phyloP scores from a whole-genome alignment of 1,140 invertebrate species.

The Drosophila erecta region DNA sequence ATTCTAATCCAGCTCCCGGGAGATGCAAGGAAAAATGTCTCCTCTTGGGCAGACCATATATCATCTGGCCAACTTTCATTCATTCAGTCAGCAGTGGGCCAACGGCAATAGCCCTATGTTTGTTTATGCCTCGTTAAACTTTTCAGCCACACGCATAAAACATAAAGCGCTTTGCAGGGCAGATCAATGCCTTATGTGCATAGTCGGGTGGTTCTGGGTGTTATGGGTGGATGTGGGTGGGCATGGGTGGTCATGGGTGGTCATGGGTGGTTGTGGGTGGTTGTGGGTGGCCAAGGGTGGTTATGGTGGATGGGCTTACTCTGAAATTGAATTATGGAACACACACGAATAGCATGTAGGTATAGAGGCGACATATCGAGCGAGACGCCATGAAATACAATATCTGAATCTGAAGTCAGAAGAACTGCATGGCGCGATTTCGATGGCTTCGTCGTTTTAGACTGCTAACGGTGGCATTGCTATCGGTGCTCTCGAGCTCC shows the following conservation, averaged over 20 bases:
- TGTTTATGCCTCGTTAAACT: constrained; percentile 81
- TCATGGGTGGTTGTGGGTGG: neutral
- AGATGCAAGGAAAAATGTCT: constrained; percentile 5
- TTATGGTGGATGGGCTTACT: constrained; percentile 38
- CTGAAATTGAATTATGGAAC: constrained; percentile 77
- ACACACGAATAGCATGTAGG: constrained; percentile 5
- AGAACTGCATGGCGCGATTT: constrained; percentile 70
- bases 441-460: constrained; percentile 58
- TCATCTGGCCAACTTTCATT: constrained; percentile 49
- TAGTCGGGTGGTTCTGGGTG: neutral
- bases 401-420: constrained; percentile 69
- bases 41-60: constrained; percentile 19
- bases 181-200: constrained; percentile 69
- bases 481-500: neutral
- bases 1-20: constrained; percentile 23
- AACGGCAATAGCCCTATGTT: constrained; percentile 72
- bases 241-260: neutral
- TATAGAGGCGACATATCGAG: constrained; percentile 71
- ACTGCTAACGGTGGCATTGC: constrained; percentile 60
- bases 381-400: constrained; percentile 76
- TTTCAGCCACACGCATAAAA: constrained; percentile 68
- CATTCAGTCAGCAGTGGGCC: constrained; percentile 44
- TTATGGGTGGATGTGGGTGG: neutral
- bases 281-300: constrained; percentile 1
- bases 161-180: constrained; percentile 64